A percentile compares a stretch with the other conserved stretches of the same genome.
Evolutionary conservation across 2,113 vertebrate species (phyloP).

Genomic region (Apeltes quadracus): DNA sequence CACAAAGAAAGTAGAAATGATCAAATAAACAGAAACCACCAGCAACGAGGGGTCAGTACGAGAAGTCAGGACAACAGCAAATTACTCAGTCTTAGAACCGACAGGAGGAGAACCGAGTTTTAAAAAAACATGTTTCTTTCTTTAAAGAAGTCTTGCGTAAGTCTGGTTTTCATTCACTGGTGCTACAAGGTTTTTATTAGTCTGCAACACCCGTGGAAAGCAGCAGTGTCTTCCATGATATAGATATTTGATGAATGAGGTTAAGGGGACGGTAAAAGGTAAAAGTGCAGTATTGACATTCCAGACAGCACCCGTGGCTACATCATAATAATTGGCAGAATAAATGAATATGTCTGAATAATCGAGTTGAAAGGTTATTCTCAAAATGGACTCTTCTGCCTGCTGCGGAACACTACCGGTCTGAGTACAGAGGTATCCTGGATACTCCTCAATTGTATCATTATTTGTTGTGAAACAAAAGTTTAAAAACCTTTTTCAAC

Average conservation of each 20-base stretch:
- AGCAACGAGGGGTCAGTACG: slow-evolving; percentile 2
- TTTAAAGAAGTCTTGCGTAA: background rate
- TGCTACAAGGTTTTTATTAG: background rate
- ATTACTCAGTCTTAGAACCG: slow-evolving; percentile 13
- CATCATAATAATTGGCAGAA: slow-evolving; percentile 60
- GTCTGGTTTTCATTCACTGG: background rate
- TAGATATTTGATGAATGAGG: slow-evolving; percentile 53
- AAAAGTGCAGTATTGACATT: slow-evolving; percentile 43
- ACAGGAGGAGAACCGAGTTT: background rate
- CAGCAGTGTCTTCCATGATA: slow-evolving; percentile 12
- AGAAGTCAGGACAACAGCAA: slow-evolving; percentile 8
- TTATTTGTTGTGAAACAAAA: background rate
- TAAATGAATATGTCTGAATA: slow-evolving; percentile 61
- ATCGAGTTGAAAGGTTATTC: slow-evolving; percentile 46
- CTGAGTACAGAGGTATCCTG: background rate
- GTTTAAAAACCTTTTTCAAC: background rate
- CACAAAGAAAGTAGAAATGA: background rate
- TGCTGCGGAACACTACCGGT: slow-evolving; percentile 16
- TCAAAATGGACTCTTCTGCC: slow-evolving; percentile 9
- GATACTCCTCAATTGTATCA: too few species aligned
- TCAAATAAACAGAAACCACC: slow-evolving; percentile 15
- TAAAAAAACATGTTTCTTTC: background rate
- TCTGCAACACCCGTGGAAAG: background rate
- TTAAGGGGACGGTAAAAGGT: slow-evolving; percentile 37
- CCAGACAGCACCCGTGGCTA: slow-evolving; percentile 26